Percentiles rank a stretch among this genome's conserved stretches.
These are phyloP conservation scores for Laterallus jamaicensis DNA, from an alignment of 2,113 vertebrate species.

Conservation along the genomic window DNA sequence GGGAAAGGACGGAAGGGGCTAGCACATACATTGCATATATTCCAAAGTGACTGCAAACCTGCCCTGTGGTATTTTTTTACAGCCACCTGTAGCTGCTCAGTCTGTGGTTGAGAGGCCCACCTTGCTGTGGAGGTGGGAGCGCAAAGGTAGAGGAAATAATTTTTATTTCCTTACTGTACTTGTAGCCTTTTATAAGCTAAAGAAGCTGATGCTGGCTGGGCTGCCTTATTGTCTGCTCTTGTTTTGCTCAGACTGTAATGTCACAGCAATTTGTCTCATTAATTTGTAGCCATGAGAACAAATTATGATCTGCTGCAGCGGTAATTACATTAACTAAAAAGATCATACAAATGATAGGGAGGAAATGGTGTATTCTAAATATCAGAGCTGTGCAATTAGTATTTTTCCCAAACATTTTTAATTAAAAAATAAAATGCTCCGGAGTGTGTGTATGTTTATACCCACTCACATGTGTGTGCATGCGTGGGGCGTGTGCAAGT, in stretches of 20 bases:
- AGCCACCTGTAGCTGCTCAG: background rate
- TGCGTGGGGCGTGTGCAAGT: background rate
- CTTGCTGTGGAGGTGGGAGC: background rate
- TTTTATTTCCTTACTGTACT: background rate
- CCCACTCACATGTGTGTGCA: too few species aligned
- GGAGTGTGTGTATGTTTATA: too few species aligned
- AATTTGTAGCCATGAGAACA: conserved; percentile 40
- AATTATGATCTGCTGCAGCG: background rate
- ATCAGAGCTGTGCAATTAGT: background rate
- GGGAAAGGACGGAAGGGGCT: background rate
- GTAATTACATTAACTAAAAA: background rate
- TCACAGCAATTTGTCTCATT: conserved; percentile 6
- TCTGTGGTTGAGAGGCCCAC: too few species aligned
- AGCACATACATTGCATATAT: fast-evolving
- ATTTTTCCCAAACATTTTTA: background rate
- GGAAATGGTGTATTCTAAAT: background rate
- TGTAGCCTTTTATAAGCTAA: background rate
- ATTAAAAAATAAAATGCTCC: too few species aligned
- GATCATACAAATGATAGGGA: background rate
- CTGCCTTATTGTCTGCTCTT: background rate
- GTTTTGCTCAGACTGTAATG: background rate
- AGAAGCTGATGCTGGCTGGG: background rate
- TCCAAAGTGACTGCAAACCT: background rate
- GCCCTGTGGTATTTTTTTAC: background rate
- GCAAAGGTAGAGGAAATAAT: background rate